A percentile compares a stretch with the other conserved stretches of the same genome.
Evolutionary conservation across 1,140 invertebrate genomes (phyloP).

Genomic region (Ceratitis capitata): DNA sequence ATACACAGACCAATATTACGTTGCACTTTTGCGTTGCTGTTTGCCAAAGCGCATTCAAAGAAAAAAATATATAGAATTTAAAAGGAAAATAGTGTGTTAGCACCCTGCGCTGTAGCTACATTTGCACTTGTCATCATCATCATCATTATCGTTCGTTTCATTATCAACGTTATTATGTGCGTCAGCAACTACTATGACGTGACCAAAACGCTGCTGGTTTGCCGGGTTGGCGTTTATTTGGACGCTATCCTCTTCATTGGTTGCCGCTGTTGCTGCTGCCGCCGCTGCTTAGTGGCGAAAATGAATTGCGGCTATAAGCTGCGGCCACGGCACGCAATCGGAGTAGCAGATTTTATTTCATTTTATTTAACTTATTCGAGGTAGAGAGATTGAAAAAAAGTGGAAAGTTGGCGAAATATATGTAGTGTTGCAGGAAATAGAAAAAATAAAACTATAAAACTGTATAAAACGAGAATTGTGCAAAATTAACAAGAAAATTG

Average conservation of each 20-base stretch:
- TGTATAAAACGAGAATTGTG: neutral
- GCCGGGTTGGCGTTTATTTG: neutral
- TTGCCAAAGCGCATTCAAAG: neutral
- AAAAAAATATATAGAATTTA: too few species aligned
- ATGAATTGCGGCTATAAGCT: neutral
- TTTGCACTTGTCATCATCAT: slow-evolving; percentile 18
- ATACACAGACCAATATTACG: neutral
- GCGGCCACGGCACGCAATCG: neutral
- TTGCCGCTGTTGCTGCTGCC: too few species aligned
- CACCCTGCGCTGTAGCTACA: neutral
- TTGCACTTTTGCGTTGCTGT: neutral
- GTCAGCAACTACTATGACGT: slow-evolving; percentile 3
- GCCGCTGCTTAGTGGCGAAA: neutral
- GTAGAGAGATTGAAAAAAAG: neutral
- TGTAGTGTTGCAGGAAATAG: neutral
- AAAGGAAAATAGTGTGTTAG: neutral
- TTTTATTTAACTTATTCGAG: too few species aligned
- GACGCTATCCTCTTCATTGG: neutral
- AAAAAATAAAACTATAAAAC: neutral
- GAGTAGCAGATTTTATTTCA: neutral
- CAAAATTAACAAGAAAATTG: neutral
- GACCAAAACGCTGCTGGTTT: slow-evolving; percentile 17
- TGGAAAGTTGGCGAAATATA: neutral
- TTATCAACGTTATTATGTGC: slow-evolving; percentile 16
- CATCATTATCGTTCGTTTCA: neutral